Percentiles rank a stretch among this genome's conserved stretches.
Evolutionary conservation across 2,888 invertebrate species (phyloP).

Genomic region (Sicus ferrugineus): DNA sequence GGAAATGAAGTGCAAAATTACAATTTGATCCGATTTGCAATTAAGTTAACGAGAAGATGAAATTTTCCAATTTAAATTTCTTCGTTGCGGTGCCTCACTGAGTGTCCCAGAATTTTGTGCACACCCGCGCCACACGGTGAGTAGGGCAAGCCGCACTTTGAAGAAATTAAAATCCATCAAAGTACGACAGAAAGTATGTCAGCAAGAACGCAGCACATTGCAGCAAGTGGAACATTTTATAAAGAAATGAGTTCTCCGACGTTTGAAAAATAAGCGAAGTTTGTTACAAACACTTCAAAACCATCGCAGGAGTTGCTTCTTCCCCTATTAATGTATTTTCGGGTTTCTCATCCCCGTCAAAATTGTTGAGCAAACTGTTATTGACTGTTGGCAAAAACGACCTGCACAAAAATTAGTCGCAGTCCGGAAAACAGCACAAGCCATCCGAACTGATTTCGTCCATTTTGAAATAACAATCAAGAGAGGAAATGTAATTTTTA

Average conservation of each 20-base stretch:
- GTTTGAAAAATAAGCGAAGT: neutral
- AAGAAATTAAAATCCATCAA: conserved; percentile 1
- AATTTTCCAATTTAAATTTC: conserved; percentile 39
- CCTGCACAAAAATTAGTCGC: too few relatives aligned
- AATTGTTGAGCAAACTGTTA: too few relatives aligned
- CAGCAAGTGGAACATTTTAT: neutral
- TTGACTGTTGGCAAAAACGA: too few relatives aligned
- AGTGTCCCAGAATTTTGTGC: neutral
- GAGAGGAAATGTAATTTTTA: too few relatives aligned
- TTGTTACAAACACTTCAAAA: neutral
- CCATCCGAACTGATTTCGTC: too few relatives aligned
- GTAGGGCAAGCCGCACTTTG: neutral
- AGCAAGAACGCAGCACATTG: neutral
- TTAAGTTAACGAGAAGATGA: conserved; percentile 58
- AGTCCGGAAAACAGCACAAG: too few relatives aligned
- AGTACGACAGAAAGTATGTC: neutral
- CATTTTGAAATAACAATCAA: too few relatives aligned
- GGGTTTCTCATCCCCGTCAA: too few relatives aligned
- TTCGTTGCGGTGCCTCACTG: neutral
- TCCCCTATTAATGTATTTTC: too few relatives aligned
- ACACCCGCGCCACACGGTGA: neutral
- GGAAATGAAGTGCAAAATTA: conserved; percentile 63
- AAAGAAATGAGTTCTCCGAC: neutral
- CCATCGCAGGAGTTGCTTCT: too few relatives aligned
- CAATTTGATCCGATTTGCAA: conserved; percentile 63